Evolutionary conservation across 2,797 vertebrate species (phyloP).

Genomic region (Pseudochirops corinnae): DNA sequence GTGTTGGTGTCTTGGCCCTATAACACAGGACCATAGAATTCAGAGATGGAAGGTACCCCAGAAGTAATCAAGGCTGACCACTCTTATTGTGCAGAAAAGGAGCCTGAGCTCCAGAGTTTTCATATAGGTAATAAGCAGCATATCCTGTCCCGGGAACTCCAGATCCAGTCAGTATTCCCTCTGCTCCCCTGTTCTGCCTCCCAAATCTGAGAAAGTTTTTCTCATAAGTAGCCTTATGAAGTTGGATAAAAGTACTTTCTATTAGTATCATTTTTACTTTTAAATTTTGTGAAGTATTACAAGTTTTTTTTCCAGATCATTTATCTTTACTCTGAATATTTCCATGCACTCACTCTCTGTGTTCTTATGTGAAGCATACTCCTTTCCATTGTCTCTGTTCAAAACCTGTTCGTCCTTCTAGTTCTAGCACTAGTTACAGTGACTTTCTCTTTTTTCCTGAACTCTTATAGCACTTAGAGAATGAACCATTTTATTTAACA

Average conservation of each 20-base stretch:
- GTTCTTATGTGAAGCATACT: background rate
- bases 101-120: background rate
- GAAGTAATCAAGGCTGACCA: background rate
- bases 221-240: background rate
- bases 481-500: background rate
- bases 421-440: background rate
- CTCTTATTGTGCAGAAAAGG: background rate
- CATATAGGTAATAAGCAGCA: background rate
- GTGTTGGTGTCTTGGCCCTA: background rate
- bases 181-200: background rate
- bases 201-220: background rate
- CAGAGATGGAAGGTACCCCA: background rate
- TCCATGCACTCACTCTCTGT: background rate
- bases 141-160: background rate
- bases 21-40: background rate
- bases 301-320: background rate
- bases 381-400: background rate
- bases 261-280: background rate
- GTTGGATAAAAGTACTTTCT: background rate
- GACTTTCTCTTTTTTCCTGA: background rate
- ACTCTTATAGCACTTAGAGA: background rate
- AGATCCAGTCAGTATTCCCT: background rate
- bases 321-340: background rate
- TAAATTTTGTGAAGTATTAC: background rate
- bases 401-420: background rate